These are phyloP conservation scores for Brienomyrus brachyistius DNA, from an alignment of 2,113 vertebrate genomes.

Conservation along the genomic window DNA sequence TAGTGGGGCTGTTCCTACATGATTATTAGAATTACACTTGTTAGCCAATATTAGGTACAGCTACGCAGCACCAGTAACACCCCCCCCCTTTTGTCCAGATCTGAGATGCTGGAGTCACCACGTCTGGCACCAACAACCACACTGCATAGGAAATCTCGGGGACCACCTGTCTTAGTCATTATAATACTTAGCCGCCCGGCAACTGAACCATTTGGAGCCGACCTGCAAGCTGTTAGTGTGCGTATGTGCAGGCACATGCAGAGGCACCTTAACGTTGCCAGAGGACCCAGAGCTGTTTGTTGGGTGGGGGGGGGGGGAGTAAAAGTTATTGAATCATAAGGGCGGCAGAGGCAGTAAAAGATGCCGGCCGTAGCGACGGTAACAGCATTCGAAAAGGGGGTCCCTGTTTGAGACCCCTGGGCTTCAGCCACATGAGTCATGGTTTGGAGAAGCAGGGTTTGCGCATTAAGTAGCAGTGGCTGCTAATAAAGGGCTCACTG, in stretches of 20 bases:
- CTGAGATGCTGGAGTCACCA: not conserved
- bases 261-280: not conserved
- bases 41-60: not conserved
- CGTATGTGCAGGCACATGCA: not conserved
- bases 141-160: not conserved
- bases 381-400: not conserved
- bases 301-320: not conserved
- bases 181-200: not conserved
- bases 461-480: not conserved
- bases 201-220: not conserved
- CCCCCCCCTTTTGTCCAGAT: not conserved
- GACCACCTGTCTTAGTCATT: not conserved
- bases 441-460: not conserved
- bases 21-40: not conserved
- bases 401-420: not conserved
- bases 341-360: too few species aligned
- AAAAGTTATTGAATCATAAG: not conserved
- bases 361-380: not conserved
- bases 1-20: not conserved
- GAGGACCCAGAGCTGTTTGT: not conserved
- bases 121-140: not conserved
- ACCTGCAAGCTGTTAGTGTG: not conserved
- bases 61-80: not conserved
- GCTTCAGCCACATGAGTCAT: not conserved
- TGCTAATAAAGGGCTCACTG: not conserved